phyloP scores from a whole-genome alignment of 2,113 vertebrate genomes.

The Dascyllus trimaculatus region DNA sequence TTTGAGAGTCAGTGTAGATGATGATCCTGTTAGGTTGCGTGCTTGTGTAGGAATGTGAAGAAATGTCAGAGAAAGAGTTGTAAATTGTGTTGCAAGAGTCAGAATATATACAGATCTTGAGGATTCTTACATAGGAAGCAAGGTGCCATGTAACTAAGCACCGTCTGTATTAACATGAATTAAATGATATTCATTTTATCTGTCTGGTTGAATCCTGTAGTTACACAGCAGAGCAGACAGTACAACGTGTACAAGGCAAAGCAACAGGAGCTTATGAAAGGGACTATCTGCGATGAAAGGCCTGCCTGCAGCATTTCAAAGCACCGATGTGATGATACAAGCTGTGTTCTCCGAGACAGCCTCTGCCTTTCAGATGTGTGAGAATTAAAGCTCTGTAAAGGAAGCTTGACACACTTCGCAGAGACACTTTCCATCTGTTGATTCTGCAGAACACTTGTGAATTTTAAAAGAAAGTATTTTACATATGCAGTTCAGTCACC shows the following conservation, averaged over 20 bases:
- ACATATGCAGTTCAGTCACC: background rate
- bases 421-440: conserved; percentile 55
- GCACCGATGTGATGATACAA: conserved; percentile 32
- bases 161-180: background rate
- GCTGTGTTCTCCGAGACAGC: conserved; percentile 40
- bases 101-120: background rate
- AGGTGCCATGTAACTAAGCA: background rate
- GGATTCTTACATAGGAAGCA: background rate
- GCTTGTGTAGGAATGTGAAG: background rate
- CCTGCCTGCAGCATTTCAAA: conserved; percentile 61
- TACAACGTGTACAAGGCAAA: conserved; percentile 34
- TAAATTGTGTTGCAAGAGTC: background rate
- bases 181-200: conserved; percentile 21
- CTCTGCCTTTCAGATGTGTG: conserved; percentile 44
- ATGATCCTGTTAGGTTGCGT: background rate
- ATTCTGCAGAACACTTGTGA: conserved; percentile 1
- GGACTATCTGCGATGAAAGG: conserved; percentile 48
- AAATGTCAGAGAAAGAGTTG: background rate
- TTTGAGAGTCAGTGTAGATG: background rate
- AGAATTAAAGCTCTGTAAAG: conserved; percentile 38
- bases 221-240: conserved; percentile 20
- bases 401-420: conserved; percentile 10
- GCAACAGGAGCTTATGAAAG: conserved; percentile 72
- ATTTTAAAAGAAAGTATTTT: conserved; percentile 8
- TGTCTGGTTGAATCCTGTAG: conserved; percentile 14